phyloP scores from a whole-genome alignment of 2,113 vertebrate genomes.

The Crotalus tigris region DNA sequence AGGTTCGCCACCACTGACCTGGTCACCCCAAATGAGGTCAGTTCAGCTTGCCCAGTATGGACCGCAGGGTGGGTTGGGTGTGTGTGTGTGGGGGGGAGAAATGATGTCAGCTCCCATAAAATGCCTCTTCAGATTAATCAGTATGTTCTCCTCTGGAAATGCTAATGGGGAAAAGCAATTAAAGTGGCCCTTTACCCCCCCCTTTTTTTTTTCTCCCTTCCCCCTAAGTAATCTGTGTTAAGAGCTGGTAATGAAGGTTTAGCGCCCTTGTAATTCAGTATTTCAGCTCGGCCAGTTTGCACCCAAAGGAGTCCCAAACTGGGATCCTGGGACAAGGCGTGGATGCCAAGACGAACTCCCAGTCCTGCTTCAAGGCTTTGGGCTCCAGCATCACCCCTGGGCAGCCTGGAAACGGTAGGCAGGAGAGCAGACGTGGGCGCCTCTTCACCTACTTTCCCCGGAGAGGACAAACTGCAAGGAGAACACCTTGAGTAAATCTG shows the following conservation, averaged over 20 bases:
- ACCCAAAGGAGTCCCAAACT: conserved; percentile 71
- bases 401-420: background rate
- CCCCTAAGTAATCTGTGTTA: conserved; percentile 73
- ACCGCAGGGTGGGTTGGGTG: background rate
- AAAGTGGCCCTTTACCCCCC: conserved; percentile 66
- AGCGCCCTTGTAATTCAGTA: conserved; percentile 71
- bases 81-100: rapidly evolving
- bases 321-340: conserved; percentile 39
- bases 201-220: conserved; percentile 30
- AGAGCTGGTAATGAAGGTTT: conserved; percentile 80
- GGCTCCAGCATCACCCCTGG: background rate
- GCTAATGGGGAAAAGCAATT: conserved; percentile 79
- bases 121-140: conserved; percentile 69
- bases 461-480: background rate
- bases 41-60: conserved; percentile 22
- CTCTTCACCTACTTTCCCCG: background rate
- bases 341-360: conserved; percentile 34
- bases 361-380: background rate
- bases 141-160: conserved; percentile 71
- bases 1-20: too few species aligned
- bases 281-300: conserved; percentile 76
- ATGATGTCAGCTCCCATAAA: conserved; percentile 2
- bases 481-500: background rate
- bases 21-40: conserved; percentile 29
- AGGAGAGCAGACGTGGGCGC: background rate